phyloP scores from a whole-genome alignment of 2,113 vertebrate species.

The Caranx melampygus region DNA sequence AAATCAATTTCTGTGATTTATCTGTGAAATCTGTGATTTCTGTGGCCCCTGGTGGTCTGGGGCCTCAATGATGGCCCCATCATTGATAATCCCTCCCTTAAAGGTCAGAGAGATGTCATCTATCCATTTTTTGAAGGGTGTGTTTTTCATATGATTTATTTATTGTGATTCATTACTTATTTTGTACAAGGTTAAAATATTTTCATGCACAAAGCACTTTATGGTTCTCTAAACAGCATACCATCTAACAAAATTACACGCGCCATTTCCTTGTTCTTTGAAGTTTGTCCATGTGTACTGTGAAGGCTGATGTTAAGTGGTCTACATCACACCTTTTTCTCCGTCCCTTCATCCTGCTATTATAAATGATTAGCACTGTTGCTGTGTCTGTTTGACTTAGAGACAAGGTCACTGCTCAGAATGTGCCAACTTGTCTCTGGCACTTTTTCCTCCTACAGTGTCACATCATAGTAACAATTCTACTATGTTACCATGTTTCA shows the following conservation, averaged over 20 bases:
- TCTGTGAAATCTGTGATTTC: background rate
- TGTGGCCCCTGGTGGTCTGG: background rate
- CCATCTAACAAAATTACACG: background rate
- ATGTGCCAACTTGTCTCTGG: conserved; percentile 1
- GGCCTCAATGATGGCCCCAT: background rate
- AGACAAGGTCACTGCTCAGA: conserved; percentile 35
- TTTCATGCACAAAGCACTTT: background rate
- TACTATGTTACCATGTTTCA: background rate
- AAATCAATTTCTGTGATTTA: background rate
- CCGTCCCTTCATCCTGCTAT: conserved; percentile 13
- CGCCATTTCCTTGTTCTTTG: background rate
- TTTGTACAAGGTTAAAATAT: background rate
- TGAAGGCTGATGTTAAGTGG: conserved; percentile 9
- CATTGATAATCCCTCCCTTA: background rate
- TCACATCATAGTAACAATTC: conserved; percentile 4
- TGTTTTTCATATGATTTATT: background rate
- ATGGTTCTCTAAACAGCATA: background rate
- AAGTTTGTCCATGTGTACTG: background rate
- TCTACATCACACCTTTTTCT: conserved; percentile 20
- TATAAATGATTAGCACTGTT: conserved; percentile 31
- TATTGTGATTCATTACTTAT: background rate
- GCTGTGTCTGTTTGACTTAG: conserved; percentile 14
- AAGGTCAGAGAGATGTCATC: background rate
- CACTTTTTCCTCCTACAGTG: background rate
- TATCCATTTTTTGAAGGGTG: background rate